Evolutionary conservation across 2,888 invertebrate genomes (phyloP).

Genomic region (Melanostoma scalare): DNA sequence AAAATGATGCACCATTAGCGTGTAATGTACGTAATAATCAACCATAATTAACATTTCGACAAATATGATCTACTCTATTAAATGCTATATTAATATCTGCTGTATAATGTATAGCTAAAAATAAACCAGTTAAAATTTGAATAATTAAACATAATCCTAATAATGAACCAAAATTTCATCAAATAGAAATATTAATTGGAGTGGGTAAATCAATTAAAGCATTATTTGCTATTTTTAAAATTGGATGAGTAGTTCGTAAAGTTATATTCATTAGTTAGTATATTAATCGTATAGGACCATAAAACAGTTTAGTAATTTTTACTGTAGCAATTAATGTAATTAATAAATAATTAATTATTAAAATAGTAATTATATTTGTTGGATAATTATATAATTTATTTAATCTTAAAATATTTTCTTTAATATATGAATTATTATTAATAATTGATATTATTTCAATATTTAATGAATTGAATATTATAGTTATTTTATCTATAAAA

Average conservation of each 20-base stretch:
- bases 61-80: conserved; percentile 87
- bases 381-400: conserved; percentile 84
- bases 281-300: conserved; percentile 83
- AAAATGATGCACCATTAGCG: conserved; percentile 88
- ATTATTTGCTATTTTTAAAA: conserved; percentile 85
- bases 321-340: conserved; percentile 84
- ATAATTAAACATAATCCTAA: conserved; percentile 85
- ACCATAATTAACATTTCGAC: conserved; percentile 87
- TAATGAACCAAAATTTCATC: conserved; percentile 88
- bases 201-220: conserved; percentile 85
- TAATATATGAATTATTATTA: conserved; percentile 76
- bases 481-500: conserved; percentile 76
- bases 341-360: conserved; percentile 85
- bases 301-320: conserved; percentile 84
- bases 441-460: conserved; percentile 79
- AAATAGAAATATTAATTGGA: conserved; percentile 85
- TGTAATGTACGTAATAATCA: conserved; percentile 87
- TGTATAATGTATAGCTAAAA: conserved; percentile 88
- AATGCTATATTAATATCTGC: conserved; percentile 86
- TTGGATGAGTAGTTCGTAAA: conserved; percentile 82
- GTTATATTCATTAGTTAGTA: conserved; percentile 83
- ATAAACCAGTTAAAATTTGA: conserved; percentile 87
- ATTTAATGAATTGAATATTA: conserved; percentile 81
- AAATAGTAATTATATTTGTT: conserved; percentile 82
- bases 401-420: conserved; percentile 83